Percentiles rank a stretch among this genome's conserved stretches.
phyloP scores from a whole-genome alignment of 2,113 vertebrate species.

The Boleophthalmus pectinirostris region DNA sequence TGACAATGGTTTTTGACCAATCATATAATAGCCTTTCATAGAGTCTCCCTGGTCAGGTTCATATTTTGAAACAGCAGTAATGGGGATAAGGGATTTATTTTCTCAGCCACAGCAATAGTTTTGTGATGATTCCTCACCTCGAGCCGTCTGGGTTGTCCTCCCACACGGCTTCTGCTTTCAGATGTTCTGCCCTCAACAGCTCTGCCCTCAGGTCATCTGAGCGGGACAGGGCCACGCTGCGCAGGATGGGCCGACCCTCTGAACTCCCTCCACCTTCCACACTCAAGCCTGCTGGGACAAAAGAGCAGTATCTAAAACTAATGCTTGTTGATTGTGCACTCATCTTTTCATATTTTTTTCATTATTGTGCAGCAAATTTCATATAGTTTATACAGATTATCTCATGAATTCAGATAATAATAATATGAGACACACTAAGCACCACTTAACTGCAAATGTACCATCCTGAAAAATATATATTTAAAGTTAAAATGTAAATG shows the following conservation, averaged over 20 bases:
- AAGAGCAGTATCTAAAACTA: background rate
- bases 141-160: constrained; percentile 67
- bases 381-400: background rate
- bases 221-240: constrained; percentile 58
- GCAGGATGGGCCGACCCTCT: constrained; percentile 53
- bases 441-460: background rate
- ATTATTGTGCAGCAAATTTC: background rate
- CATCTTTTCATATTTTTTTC: too few relatives aligned
- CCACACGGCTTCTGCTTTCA: constrained; percentile 75
- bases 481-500: too few relatives aligned
- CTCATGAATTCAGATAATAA: background rate
- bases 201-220: constrained; percentile 76
- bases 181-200: constrained; percentile 74
- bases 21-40: constrained; percentile 20
- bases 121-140: constrained; percentile 56
- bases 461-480: background rate
- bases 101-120: constrained; percentile 23
- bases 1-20: constrained; percentile 1
- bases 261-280: constrained; percentile 52
- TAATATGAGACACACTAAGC: background rate
- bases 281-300: constrained; percentile 41
- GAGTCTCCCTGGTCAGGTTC: constrained; percentile 6
- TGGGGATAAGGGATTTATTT: constrained; percentile 28
- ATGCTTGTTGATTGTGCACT: background rate
- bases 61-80: constrained; percentile 16